Conservation (phyloP, 1,140 invertebrate genomes). For the Drosophila asahinai region DNA sequence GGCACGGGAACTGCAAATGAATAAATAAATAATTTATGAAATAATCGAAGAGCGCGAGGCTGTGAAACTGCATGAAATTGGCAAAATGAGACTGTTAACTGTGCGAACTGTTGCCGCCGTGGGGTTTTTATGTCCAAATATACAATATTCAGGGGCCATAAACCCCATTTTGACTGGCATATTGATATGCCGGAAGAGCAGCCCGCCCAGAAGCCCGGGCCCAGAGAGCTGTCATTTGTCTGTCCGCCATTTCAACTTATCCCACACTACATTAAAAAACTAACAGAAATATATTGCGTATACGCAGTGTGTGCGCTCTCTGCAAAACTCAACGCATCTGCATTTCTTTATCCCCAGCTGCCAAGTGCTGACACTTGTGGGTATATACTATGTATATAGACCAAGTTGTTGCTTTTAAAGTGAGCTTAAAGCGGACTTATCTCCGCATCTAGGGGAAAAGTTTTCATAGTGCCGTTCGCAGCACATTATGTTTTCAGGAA, state of each 20-base stretch:
- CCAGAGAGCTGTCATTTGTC: slow-evolving; percentile 8
- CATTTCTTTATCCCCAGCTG: slow-evolving; percentile 58
- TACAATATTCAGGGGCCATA: slow-evolving; percentile 32
- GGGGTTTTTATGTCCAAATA: slow-evolving; percentile 24
- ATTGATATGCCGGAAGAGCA: slow-evolving; percentile 27
- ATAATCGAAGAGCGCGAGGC: slow-evolving; percentile 37
- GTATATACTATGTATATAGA: slow-evolving; percentile 22
- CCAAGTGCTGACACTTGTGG: slow-evolving; percentile 59
- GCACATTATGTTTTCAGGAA: slow-evolving; percentile 8
- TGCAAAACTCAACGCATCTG: slow-evolving; percentile 51
- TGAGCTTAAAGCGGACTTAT: slow-evolving; percentile 39
- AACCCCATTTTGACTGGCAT: slow-evolving; percentile 21
- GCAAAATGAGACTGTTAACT: slow-evolving; percentile 28
- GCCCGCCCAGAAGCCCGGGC: slow-evolving; percentile 4
- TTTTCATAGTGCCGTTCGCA: slow-evolving; percentile 8
- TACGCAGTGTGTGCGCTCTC: slow-evolving; percentile 52
- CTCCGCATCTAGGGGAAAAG: slow-evolving; percentile 17
- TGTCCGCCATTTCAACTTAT: slow-evolving; percentile 12
- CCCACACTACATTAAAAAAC: slow-evolving; percentile 28
- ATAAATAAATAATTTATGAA: slow-evolving; percentile 74
- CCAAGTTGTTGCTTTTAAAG: slow-evolving; percentile 46
- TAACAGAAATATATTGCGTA: slow-evolving; percentile 55
- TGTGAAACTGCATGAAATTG: slow-evolving; percentile 45
- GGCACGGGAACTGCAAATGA: slow-evolving; percentile 60
- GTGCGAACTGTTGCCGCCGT: slow-evolving; percentile 17